These are phyloP conservation scores for Cotesia glomerata DNA, from an alignment of 1,140 invertebrate genomes.

Conservation along the genomic window DNA sequence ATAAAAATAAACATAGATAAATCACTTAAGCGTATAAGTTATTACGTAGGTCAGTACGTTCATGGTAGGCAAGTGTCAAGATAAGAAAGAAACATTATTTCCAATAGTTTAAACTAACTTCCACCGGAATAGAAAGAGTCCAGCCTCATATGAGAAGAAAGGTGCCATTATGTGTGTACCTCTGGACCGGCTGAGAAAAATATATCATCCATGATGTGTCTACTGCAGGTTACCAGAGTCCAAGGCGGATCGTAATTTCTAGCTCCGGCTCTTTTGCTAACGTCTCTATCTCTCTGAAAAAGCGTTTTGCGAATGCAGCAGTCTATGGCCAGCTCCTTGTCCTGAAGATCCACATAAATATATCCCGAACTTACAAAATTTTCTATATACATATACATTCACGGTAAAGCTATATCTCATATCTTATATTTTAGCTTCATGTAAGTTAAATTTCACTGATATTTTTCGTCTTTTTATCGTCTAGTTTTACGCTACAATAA, in stretches of 20 bases:
- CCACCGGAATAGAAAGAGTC: not conserved
- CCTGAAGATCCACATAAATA: slow-evolving; percentile 37
- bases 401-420: too few species aligned
- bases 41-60: slow-evolving; percentile 22
- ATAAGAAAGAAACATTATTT: slow-evolving; percentile 40
- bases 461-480: too few species aligned
- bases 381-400: not conserved
- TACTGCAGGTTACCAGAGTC: slow-evolving; percentile 40
- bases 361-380: not conserved
- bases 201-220: slow-evolving; percentile 48
- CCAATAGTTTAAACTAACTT: slow-evolving; percentile 35
- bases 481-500: too few species aligned
- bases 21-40: too few species aligned
- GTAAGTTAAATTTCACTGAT: too few species aligned
- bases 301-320: slow-evolving; percentile 40
- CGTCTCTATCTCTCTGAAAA: slow-evolving; percentile 16
- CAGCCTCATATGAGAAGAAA: too few species aligned
- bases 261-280: slow-evolving; percentile 29
- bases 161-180: slow-evolving; percentile 5
- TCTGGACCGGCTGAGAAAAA: not conserved
- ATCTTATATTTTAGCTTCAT: too few species aligned
- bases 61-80: slow-evolving; percentile 17
- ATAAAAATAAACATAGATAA: not conserved
- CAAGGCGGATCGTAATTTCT: slow-evolving; percentile 42
- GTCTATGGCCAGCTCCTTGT: slow-evolving; percentile 35